A percentile compares a stretch with the other conserved stretches of the same genome.
phyloP scores from a whole-genome alignment of 2,797 vertebrate genomes.

The Sorex maritimensis region DNA sequence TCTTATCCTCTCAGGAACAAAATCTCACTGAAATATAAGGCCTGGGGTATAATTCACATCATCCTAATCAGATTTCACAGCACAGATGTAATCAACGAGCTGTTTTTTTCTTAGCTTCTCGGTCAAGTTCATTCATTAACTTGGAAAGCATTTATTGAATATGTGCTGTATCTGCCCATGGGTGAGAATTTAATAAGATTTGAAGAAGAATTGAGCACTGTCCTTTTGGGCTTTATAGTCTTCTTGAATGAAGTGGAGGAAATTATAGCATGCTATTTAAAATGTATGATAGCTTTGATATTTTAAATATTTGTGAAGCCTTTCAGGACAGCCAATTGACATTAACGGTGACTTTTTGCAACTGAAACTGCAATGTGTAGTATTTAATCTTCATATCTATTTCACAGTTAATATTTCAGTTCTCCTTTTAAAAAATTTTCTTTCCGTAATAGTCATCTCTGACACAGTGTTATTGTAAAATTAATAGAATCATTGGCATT shows the following conservation, averaged over 20 bases:
- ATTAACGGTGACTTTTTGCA: constrained; percentile 52
- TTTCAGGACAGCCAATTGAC: constrained; percentile 71
- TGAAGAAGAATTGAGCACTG: constrained; percentile 79
- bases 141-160: constrained; percentile 78
- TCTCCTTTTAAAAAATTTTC: constrained; percentile 62
- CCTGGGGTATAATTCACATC: constrained; percentile 78
- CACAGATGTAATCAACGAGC: constrained; percentile 87
- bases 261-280: constrained; percentile 79
- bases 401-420: constrained; percentile 63
- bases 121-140: constrained; percentile 84
- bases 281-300: constrained; percentile 51
- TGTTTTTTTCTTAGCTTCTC: constrained; percentile 83
- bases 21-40: constrained; percentile 78
- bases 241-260: constrained; percentile 78
- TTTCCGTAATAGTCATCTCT: constrained; percentile 32
- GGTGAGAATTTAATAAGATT: constrained; percentile 75
- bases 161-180: constrained; percentile 41
- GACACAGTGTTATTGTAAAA: constrained; percentile 66
- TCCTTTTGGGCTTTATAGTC: constrained; percentile 82
- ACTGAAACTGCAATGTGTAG: constrained; percentile 47
- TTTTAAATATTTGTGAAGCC: constrained; percentile 68
- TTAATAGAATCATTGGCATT: constrained; percentile 69
- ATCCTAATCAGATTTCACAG: constrained; percentile 83
- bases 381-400: constrained; percentile 63
- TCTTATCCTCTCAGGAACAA: constrained; percentile 75